Evolutionary conservation across 2,888 invertebrate genomes (phyloP).

Genomic region (Drosophila austrosaltans): DNA sequence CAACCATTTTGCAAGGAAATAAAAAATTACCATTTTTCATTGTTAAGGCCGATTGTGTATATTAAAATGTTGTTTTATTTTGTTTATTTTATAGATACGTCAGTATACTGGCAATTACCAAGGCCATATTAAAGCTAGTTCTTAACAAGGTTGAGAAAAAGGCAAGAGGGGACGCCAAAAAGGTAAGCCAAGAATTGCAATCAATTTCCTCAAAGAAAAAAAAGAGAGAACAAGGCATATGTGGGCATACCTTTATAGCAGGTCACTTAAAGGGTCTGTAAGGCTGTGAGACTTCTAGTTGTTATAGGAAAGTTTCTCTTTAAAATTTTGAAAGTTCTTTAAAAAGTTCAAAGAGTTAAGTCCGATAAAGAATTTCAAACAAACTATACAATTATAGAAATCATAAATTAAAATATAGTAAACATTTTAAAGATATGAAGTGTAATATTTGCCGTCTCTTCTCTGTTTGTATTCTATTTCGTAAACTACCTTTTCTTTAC

Average conservation of each 20-base stretch:
- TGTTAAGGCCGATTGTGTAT: constrained; percentile 22
- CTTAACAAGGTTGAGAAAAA: constrained; percentile 20
- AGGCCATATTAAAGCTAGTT: constrained; percentile 47
- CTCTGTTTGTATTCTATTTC: not conserved
- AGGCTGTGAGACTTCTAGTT: not conserved
- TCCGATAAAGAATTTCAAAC: too few species aligned
- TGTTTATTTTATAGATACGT: constrained; percentile 39
- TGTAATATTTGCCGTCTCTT: too few species aligned
- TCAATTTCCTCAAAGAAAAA: constrained; percentile 26
- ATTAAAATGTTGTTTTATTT: constrained; percentile 50
- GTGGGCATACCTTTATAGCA: not conserved
- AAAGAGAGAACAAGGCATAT: constrained; percentile 11
- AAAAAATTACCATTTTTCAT: constrained; percentile 23
- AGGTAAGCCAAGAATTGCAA: constrained; percentile 45
- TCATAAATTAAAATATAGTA: too few species aligned
- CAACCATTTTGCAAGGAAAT: constrained; percentile 39
- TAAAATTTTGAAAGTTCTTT: too few species aligned
- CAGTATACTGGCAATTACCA: constrained; percentile 32
- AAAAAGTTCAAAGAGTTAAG: too few species aligned
- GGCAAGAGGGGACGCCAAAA: constrained; percentile 18
- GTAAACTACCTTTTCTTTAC: not conserved
- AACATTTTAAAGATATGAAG: too few species aligned
- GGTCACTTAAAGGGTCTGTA: not conserved
- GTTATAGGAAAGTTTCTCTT: too few species aligned
- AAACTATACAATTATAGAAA: too few species aligned